These are phyloP conservation scores for Acleris emargana DNA, from an alignment of 2,888 invertebrate species.

Conservation along the genomic window DNA sequence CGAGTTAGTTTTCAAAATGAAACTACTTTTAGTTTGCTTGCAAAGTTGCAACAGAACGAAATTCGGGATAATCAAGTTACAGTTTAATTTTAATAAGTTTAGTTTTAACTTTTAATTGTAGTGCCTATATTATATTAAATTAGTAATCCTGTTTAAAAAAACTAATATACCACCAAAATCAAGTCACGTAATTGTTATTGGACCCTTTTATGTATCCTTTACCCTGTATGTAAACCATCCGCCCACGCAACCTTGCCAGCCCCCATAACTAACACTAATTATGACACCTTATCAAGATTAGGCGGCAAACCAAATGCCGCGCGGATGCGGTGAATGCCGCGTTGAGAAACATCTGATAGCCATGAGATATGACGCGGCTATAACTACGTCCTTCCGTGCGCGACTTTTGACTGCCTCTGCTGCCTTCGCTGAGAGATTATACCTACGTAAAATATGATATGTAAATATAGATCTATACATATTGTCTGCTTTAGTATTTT, in stretches of 20 bases:
- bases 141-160: no score
- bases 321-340: constrained; percentile 54
- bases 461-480: no score
- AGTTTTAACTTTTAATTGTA: no score
- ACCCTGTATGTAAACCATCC: neutral
- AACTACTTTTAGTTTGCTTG: no score
- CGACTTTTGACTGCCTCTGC: constrained; percentile 60
- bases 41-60: no score
- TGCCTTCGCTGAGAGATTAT: neutral
- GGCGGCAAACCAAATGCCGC: constrained; percentile 34
- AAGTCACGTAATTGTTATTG: no score
- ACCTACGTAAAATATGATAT: neutral
- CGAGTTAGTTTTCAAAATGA: no score
- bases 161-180: no score
- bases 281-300: constrained; percentile 37
- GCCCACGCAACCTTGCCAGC: constrained; percentile 14
- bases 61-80: no score
- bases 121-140: no score
- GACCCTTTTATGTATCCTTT: neutral
- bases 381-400: constrained; percentile 72
- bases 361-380: constrained; percentile 67
- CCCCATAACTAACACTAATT: constrained; percentile 36
- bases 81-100: no score
- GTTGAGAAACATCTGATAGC: constrained; percentile 65
- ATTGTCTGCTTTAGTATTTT: no score